A percentile compares a stretch with the other conserved stretches of the same genome.
Conservation (phyloP, 2,113 vertebrate genomes). For the Sander lucioperca region DNA sequence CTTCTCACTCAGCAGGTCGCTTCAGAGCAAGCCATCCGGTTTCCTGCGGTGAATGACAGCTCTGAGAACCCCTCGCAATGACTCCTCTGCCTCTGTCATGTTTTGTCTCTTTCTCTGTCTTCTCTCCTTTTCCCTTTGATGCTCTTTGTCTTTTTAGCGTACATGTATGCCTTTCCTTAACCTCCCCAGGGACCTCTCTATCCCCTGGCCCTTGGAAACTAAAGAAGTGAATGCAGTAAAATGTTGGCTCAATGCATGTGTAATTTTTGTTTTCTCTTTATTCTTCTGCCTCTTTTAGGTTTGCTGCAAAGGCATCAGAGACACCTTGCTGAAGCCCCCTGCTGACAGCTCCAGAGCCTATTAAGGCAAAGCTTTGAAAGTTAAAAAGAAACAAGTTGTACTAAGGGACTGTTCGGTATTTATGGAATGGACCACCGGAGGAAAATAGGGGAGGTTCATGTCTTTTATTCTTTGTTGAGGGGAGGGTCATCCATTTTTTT, state of each 20-base stretch:
- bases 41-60: slow-evolving; percentile 71
- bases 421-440: too few species aligned
- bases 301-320: slow-evolving; percentile 38
- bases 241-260: slow-evolving; percentile 33
- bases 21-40: slow-evolving; percentile 37
- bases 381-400: too few species aligned
- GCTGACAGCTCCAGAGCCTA: slow-evolving; percentile 43
- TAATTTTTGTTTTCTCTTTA: slow-evolving; percentile 32
- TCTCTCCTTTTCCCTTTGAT: slow-evolving; percentile 59
- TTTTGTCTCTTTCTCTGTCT: slow-evolving; percentile 54
- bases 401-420: too few species aligned
- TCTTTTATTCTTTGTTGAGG: too few species aligned
- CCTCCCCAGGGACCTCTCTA: slow-evolving; percentile 59
- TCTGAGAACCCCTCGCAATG: slow-evolving; percentile 63
- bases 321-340: slow-evolving; percentile 19
- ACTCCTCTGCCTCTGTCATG: slow-evolving; percentile 72
- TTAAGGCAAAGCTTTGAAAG: not conserved
- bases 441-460: too few species aligned
- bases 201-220: slow-evolving; percentile 48
- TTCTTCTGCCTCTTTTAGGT: slow-evolving; percentile 44
- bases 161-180: slow-evolving; percentile 59
- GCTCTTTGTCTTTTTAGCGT: slow-evolving; percentile 64
- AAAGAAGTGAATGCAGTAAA: slow-evolving; percentile 41
- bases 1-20: slow-evolving; percentile 53
- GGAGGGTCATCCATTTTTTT: too few species aligned